A percentile compares a stretch with the other conserved stretches of the same genome.
Conservation (phyloP, 1,140 invertebrate species). For the Amphibalanus amphitrite region DNA sequence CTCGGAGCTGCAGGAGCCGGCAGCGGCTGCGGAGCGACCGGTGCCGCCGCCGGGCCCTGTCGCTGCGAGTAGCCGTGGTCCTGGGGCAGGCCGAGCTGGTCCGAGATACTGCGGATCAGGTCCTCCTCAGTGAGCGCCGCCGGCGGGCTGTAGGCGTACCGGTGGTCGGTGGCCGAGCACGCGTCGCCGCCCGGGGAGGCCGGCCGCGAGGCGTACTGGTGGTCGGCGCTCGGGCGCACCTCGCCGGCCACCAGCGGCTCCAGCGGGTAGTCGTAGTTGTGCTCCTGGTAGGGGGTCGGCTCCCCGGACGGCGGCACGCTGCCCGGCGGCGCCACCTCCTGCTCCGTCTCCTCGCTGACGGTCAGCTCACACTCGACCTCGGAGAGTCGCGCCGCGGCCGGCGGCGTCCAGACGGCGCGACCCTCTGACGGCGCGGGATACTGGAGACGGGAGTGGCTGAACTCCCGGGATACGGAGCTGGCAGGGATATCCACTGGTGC, state of each 20-base stretch:
- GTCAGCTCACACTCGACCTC: background rate
- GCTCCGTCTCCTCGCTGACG: background rate
- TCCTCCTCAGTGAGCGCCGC: background rate
- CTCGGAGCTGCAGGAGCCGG: background rate
- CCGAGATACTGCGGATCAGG: background rate
- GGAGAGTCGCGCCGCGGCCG: background rate
- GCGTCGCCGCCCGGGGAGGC: background rate
- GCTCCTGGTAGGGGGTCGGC: background rate
- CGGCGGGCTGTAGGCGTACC: background rate
- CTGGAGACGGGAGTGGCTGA: too few species aligned
- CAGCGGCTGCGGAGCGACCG: too few species aligned
- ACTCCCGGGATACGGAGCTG: too few species aligned
- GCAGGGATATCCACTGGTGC: too few species aligned
- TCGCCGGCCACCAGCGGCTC: background rate
- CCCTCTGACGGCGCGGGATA: too few species aligned
- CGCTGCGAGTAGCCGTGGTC: background rate
- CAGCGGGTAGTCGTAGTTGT: slow-evolving; percentile 1
- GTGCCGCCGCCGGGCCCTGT: background rate
- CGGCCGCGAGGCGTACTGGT: background rate
- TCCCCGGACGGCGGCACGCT: background rate
- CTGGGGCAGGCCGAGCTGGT: background rate
- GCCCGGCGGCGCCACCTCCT: background rate
- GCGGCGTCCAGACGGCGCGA: too few species aligned
- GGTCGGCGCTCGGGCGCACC: background rate
- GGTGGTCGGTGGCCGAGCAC: background rate